These are phyloP conservation scores for Notocelia uddmanniana DNA, from an alignment of 2,888 invertebrate genomes.

Conservation along the genomic window DNA sequence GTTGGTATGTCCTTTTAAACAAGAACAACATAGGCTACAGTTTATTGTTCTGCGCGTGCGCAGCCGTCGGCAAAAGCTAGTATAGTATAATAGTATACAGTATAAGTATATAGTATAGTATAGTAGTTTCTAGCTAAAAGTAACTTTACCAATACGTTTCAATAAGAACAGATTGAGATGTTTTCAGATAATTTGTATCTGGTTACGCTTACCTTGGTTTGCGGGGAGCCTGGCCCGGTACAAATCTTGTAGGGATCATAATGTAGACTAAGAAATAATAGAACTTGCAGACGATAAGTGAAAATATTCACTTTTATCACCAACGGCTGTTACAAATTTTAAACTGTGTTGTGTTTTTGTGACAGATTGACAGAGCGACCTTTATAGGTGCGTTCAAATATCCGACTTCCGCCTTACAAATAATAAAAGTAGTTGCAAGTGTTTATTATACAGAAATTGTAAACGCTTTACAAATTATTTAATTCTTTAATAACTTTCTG, in stretches of 20 bases:
- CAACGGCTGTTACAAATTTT: conserved; percentile 25
- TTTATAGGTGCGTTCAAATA: conserved; percentile 19
- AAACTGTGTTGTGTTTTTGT: conserved; percentile 12
- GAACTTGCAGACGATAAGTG: neutral
- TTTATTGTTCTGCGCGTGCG: no score
- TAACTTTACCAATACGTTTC: no score
- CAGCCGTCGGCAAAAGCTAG: no score
- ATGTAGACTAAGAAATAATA: conserved; percentile 23
- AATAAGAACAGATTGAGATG: no score
- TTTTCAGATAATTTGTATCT: neutral
- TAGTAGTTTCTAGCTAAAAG: no score
- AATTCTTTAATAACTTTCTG: conserved; percentile 59
- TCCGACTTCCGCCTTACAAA: no score
- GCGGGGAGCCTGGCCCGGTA: conserved; percentile 61
- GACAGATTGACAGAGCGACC: conserved; percentile 7
- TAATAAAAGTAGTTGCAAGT: no score
- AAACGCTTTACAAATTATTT: conserved; percentile 45
- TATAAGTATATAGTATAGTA: no score
- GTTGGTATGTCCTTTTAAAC: no score
- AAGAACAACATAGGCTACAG: no score
- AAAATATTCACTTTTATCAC: conserved; percentile 9
- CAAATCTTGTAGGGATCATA: conserved; percentile 66
- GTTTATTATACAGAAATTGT: no score
- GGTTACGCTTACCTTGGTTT: conserved; percentile 67
- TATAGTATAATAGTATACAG: no score